These are phyloP conservation scores for Chrysoperla carnea DNA, from an alignment of 1,140 invertebrate genomes.

Conservation along the genomic window DNA sequence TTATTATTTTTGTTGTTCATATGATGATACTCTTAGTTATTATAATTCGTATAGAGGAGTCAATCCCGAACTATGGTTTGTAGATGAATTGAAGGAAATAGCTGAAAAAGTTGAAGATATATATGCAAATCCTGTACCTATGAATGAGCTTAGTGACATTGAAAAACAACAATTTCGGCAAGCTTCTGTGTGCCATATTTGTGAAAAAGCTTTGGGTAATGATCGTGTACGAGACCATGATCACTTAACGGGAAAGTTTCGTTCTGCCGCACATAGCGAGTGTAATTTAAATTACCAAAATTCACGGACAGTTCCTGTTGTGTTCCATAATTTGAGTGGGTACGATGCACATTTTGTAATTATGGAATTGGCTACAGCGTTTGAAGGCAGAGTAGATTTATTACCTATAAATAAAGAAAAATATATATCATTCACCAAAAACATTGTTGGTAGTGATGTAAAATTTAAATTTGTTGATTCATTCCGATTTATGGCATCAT, in stretches of 20 bases:
- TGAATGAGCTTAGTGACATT: constrained; percentile 1
- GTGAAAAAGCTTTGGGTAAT: constrained; percentile 8
- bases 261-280: constrained; percentile 12
- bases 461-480: constrained; percentile 16
- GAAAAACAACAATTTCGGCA: constrained; percentile 1
- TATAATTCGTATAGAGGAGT: constrained; percentile 13
- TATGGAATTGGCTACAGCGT: constrained; percentile 10
- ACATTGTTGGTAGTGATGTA: constrained; percentile 8
- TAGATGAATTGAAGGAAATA: constrained; percentile 10
- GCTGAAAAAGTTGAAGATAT: constrained; percentile 8
- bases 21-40: constrained; percentile 16
- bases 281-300: constrained; percentile 18
- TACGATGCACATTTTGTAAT: constrained; percentile 22
- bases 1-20: constrained; percentile 20
- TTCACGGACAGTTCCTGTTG: constrained; percentile 14
- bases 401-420: constrained; percentile 21
- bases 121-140: constrained; percentile 4
- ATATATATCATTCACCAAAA: constrained; percentile 13
- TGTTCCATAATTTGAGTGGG: constrained; percentile 22
- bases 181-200: constrained; percentile 9
- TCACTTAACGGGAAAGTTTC: constrained; percentile 13
- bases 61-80: constrained; percentile 16
- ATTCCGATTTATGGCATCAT: constrained; percentile 13
- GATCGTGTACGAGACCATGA: constrained; percentile 12
- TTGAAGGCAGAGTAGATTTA: constrained; percentile 12